Evolutionary conservation across 2,113 vertebrate species (phyloP), one percentile per base, ranked within the genome.

Genomic region (Oxyruncus cristatus): DNA sequence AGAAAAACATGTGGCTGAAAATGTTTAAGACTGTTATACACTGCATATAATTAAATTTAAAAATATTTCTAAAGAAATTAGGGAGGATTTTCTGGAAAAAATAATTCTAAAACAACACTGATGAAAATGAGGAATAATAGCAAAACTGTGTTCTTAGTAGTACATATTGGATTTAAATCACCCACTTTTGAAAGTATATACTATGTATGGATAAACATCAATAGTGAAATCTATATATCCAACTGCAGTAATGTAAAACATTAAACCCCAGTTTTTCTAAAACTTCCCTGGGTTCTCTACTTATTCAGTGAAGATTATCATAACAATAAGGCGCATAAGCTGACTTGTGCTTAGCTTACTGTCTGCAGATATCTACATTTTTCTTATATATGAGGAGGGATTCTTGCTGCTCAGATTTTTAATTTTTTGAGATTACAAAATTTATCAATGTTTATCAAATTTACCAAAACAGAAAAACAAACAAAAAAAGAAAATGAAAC

Each of bases 401-500:
- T 37, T 9, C 6, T 63, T 67, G 6, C 20, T 80, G 5, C 27
- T 67, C 27, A 67, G 6, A 32, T 85, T 68, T 77, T 17, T 76
- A 49, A 32, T 20, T 46, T 55, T 75, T 75, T 50, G 33, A 50
- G 14, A 37, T 67, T 18, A 72, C 2, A 2, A 63, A 42, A 67
- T 42, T 24, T 52, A 67, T 32, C 4, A 42, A 13, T 61, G 2
- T 6, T 42, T 49, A 42, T 5, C 2, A 49, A 56, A 42, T 61
- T 22, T 18, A 41, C 12, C 6, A 65, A 75, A 84, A 35, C 1
- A 73, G 72, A 19, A 35, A 39, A 46, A 23, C 2, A 23, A 46
- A 2, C 2, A 53, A 42, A 22, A 46, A 16, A 5, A 5, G 17
- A 17, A 59, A 33, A 22, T 0, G 4, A 49, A 59, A 17, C 1